Percentiles rank a stretch among this genome's conserved stretches.
These are phyloP conservation scores for Cylindroiulus punctatus DNA, from an alignment of 2,888 invertebrate genomes.

Conservation along the genomic window DNA sequence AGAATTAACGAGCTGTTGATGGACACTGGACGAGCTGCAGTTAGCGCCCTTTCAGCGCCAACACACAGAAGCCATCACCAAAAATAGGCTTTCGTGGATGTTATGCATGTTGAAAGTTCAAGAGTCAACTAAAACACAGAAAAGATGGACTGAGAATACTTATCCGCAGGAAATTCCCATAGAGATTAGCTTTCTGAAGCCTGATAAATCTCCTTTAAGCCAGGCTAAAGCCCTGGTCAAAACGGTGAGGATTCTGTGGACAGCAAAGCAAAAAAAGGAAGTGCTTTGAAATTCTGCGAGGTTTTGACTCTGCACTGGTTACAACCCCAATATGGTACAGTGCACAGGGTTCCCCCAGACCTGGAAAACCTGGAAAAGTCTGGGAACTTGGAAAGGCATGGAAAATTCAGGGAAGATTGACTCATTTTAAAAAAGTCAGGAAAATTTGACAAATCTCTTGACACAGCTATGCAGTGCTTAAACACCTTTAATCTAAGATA, in stretches of 20 bases:
- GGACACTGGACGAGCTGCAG: slow-evolving; percentile 26
- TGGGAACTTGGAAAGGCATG: no score
- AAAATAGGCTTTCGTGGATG: not conserved
- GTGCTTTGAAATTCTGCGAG: no score
- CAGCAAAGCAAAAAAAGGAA: no score
- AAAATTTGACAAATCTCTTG: no score
- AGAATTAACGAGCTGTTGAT: slow-evolving; percentile 34
- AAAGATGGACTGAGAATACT: not conserved
- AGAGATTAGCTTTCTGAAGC: not conserved
- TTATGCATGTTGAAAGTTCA: slow-evolving; percentile 22
- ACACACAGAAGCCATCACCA: not conserved
- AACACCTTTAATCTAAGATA: no score
- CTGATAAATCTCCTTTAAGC: not conserved
- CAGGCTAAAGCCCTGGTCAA: not conserved
- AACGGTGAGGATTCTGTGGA: not conserved
- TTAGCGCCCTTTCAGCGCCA: not conserved
- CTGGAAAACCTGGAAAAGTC: no score
- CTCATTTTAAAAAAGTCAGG: no score
- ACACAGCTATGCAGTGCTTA: no score
- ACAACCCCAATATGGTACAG: no score
- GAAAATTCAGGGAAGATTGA: no score
- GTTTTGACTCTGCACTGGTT: no score
- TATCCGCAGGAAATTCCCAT: not conserved
- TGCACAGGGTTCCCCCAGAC: no score
- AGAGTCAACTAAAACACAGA: not conserved